Conservation (phyloP, 2,797 vertebrate species). For the Neosilurus mollespiculum region DNA sequence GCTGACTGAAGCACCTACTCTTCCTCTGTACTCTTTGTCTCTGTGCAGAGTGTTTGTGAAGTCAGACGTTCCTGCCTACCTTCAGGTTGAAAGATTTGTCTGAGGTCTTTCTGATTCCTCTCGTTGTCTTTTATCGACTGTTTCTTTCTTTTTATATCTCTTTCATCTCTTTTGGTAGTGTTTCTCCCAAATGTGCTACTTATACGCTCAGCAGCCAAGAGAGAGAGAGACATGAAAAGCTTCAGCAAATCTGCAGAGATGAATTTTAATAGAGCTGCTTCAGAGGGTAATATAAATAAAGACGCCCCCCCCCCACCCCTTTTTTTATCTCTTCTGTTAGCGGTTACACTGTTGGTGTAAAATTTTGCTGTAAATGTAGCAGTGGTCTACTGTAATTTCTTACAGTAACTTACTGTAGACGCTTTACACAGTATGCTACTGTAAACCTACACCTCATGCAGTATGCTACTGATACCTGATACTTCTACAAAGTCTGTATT, state of each 20-base stretch:
- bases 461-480: too few species aligned
- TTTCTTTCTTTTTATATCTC: slow-evolving; percentile 20
- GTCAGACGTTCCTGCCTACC: slow-evolving; percentile 20
- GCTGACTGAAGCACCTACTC: neutral
- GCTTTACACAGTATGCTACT: too few species aligned
- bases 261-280: slow-evolving; percentile 66
- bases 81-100: slow-evolving; percentile 10
- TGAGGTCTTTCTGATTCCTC: slow-evolving; percentile 26
- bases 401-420: too few species aligned
- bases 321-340: slow-evolving; percentile 54
- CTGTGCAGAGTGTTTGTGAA: slow-evolving; percentile 9
- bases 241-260: slow-evolving; percentile 61
- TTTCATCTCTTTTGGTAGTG: slow-evolving; percentile 37
- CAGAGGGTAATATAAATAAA: slow-evolving; percentile 40
- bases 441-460: too few species aligned
- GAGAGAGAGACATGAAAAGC: slow-evolving; percentile 54
- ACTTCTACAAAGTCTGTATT: too few species aligned
- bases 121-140: neutral
- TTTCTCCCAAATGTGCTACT: slow-evolving; percentile 27
- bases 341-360: slow-evolving; percentile 59
- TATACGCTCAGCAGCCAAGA: slow-evolving; percentile 36
- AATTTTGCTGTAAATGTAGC: too few species aligned
- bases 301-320: neutral
- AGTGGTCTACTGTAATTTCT: too few species aligned
- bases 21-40: slow-evolving; percentile 16